phyloP scores from a whole-genome alignment of 2,888 invertebrate genomes.

The Xylota sylvarum region DNA sequence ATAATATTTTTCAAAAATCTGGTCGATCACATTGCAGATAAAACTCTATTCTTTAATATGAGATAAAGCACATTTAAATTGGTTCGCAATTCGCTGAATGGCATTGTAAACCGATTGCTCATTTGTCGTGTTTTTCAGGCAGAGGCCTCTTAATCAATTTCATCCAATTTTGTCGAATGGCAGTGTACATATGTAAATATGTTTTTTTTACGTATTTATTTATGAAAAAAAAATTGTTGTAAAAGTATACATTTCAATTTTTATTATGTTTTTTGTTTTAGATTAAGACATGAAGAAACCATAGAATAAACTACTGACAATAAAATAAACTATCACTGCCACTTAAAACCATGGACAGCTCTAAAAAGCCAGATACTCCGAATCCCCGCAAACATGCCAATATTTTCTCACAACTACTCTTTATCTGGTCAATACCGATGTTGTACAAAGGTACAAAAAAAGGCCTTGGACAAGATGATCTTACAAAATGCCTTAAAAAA shows the following conservation, averaged over 20 bases:
- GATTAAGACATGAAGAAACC: conserved; percentile 18
- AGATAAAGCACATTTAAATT: too few relatives aligned
- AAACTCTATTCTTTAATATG: too few relatives aligned
- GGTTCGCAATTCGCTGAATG: too few relatives aligned
- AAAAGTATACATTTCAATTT: background rate
- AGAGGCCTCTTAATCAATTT: too few relatives aligned
- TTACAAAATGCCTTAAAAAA: conserved; percentile 88
- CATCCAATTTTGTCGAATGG: too few relatives aligned
- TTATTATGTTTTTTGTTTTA: background rate
- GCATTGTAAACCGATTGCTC: too few relatives aligned
- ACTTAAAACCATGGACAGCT: conserved; percentile 82
- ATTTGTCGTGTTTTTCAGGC: too few relatives aligned
- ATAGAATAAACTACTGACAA: background rate
- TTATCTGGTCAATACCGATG: conserved; percentile 83
- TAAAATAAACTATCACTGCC: conserved; percentile 21
- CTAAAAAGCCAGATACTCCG: conserved; percentile 82
- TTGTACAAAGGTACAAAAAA: conserved; percentile 82
- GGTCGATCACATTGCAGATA: too few relatives aligned
- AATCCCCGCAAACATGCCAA: conserved; percentile 83
- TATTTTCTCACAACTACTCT: conserved; percentile 83
- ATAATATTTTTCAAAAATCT: too few relatives aligned
- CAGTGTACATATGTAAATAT: too few relatives aligned
- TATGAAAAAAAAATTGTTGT: too few relatives aligned
- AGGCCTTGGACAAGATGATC: conserved; percentile 87
- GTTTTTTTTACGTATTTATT: too few relatives aligned